Conservation (phyloP, 2,797 vertebrate genomes). For the Pseudotriccus pelzelni region DNA sequence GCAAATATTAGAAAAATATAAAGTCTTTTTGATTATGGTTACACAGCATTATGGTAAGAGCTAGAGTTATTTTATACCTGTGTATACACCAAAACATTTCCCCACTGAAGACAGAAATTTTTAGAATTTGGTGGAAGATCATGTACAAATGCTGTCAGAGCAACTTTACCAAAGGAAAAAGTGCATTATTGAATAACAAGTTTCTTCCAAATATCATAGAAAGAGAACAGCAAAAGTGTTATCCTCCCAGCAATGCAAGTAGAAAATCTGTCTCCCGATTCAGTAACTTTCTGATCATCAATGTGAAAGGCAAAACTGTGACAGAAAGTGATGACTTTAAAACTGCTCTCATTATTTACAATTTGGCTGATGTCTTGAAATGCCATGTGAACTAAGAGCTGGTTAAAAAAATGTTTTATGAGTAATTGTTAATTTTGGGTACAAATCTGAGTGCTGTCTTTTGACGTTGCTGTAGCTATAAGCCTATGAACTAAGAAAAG, state of each 20-base stretch:
- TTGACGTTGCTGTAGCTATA: background rate
- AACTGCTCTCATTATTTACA: background rate
- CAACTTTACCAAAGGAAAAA: background rate
- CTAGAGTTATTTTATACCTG: background rate
- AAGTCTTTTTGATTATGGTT: background rate
- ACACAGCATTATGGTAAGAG: background rate
- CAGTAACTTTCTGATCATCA: background rate
- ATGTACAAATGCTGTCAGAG: background rate
- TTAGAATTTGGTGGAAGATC: background rate
- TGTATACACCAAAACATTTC: background rate
- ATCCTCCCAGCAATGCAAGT: background rate
- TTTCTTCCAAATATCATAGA: background rate
- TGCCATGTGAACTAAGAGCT: background rate
- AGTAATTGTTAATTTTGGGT: background rate
- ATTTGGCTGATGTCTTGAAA: background rate
- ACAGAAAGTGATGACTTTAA: background rate
- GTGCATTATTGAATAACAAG: background rate
- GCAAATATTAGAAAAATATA: background rate
- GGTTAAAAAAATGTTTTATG: background rate
- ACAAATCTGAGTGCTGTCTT: background rate
- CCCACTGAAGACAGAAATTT: background rate
- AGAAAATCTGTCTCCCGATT: background rate
- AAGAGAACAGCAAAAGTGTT: background rate
- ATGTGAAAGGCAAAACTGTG: background rate
- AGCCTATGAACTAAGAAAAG: background rate